Evolutionary conservation across 2,888 invertebrate genomes (phyloP), one percentile per base, ranked within the genome.

Genomic region (Elegia similella): DNA sequence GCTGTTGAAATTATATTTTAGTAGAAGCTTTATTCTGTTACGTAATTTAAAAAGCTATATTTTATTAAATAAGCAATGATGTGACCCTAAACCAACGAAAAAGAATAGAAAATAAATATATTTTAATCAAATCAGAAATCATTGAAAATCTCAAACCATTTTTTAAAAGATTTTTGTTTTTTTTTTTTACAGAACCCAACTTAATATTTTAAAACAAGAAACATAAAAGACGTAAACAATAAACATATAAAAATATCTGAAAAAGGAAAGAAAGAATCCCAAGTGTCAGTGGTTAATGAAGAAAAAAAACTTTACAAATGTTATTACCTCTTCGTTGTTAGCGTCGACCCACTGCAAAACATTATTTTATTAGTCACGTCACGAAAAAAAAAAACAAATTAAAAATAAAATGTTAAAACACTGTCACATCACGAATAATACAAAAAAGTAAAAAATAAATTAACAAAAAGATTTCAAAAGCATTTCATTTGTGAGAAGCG

Each of bases 331-430:
- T 69, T 93, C 93, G 84, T 92, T 93, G 89, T 93, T 93, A 87
- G 93, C 92, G 89, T 93, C 94, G 87, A 94, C 93, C 94, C 94
- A 94, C 94, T 94, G 93, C 75, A 90, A 91, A 88, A 90, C 79
- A 89, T 88, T 86, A 81, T 80, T 74, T 59, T 62, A 93, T 89
- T 88, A 88, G 88, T 87, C 77, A 91, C 82, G 79, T 63, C 74
- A 66, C 68, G 70, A 73, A 68, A 73, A 69, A 68, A 67, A 77
- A 70, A 17, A 60, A 50, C 73, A 67, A 73, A 60, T 62, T 63
- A 62, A 74, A 57, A 67, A 60, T 61, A 62, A 66, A 65, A 66
- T 59, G 64, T 62, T 68, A 67, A 64, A 62, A 56, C 60, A 55
- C 23, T 88, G 88, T 87, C 77, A 91, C 82, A 78, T 63, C 74